Conservation (phyloP, 2,888 invertebrate genomes). For the Tenodera sinensis region DNA sequence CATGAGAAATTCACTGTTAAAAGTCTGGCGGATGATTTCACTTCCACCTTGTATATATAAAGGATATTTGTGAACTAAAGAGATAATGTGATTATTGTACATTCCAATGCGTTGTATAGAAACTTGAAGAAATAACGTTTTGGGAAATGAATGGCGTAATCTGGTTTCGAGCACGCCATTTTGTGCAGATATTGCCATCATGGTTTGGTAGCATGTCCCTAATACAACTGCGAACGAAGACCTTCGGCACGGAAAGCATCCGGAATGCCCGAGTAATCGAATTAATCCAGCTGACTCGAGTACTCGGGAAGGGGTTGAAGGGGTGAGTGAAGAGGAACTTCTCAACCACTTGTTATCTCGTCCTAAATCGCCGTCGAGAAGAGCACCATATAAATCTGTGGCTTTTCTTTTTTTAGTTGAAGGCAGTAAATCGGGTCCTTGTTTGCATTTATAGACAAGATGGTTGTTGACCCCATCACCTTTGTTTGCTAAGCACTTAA, state of each 20-base stretch:
- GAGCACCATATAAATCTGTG: background rate
- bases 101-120: no score
- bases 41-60: no score
- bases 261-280: background rate
- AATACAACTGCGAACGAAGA: background rate
- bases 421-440: background rate
- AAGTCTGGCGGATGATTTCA: no score
- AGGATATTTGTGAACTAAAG: no score
- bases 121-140: no score
- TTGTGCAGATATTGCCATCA: no score
- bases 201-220: background rate
- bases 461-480: background rate
- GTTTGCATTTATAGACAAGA: background rate
- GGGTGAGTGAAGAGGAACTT: background rate
- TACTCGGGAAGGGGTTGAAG: background rate
- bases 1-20: no score
- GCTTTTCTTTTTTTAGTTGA: background rate
- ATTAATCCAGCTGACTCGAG: background rate
- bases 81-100: no score
- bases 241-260: background rate
- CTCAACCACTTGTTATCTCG: background rate
- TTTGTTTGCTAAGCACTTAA: background rate
- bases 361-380: background rate
- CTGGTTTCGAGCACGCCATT: no score
- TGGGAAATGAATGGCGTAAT: no score